Base-by-base conservation (phyloP, 2,113 vertebrate genomes). In the Tupaia chinensis region DNA sequence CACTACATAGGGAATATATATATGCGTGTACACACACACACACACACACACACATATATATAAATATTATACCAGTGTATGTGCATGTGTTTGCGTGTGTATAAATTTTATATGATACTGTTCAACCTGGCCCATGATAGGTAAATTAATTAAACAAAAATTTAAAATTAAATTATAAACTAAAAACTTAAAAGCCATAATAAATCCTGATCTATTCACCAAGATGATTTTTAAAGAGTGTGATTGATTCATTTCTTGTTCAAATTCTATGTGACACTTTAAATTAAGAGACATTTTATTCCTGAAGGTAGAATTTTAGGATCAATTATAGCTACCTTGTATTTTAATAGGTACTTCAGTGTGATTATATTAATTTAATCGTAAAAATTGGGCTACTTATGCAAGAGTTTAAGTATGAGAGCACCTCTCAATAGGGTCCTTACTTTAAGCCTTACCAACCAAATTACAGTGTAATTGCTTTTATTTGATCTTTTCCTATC, bases 401-500 rank as follows among this genome's bases (percentile, higher is more conserved):
- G 78, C 94, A 80, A 78, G 78, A 96, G 74, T 79, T 95, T 96
- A 98, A 98, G 86, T 94, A 68, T 56, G 86, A n/a, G 76, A 95
- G 53, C 66, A 93, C 86, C 97, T 98, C 97, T 98, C 97, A 98
- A 94, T 94, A 96, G 97, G 90, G 92, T 96, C n/a, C 5, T 98
- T 98, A 97, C 98, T 98, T 98, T 98, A 94, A 94, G 98, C 89
- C 98, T 98, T 98, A 98, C 98, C 97, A 98, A 97, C 93, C 98
- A 98, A 98, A 99, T 98, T 99, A 98, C 90, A 74, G 89, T 92
- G 90, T 99, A 99, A 99, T 99, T 98, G 98, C 98, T 98, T 98
- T 98, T 97, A 98, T 99, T 99, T 98, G 98, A 98, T 98, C 98
- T 98, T 97, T 92, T 97, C 97, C 94, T 98, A 97, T 97, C 97